Evolutionary conservation across 2,113 vertebrate species (phyloP), one percentile per base, ranked within the genome.

Genomic region (Phycodurus eques): DNA sequence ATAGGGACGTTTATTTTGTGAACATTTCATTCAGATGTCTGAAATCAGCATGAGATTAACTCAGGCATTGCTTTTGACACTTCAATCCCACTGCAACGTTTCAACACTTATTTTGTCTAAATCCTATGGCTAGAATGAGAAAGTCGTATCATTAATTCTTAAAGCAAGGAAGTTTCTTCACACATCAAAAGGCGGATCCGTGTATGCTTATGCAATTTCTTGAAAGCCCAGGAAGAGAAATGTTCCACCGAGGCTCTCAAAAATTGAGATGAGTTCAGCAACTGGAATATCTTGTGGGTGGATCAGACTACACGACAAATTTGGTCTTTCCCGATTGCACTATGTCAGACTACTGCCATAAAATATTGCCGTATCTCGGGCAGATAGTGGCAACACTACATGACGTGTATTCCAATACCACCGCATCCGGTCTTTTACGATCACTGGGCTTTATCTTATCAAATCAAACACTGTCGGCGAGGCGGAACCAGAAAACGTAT

Each of bases 21-120:
- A 76, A 68, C 47, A 77, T 82, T 75, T 80, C 14, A 82, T 78
- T 51, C 56, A 70, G 65, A 42, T 9, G 35, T 22, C 20, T 57
- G 4, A 74, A 70, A 77, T 83, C 70, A 75, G 57, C 44, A 82
- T 79, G 72, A 69, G 56, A 0, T 61, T 54, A 71, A 72, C 66
- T 63, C 19, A 67, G 74, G 68, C 51, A 54, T 15, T 65, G n/a
- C 35, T 74, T 83, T 67, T 68, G 47, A 83, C 73, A 73, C 31
- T 61, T 54, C 33, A 53, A 56, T 75, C 31, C 51, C 35, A 31
- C 56, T 76, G 74, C 71, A 80, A 42, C 68, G 57, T 70, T 69
- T 70, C 77, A 20, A 67, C 54, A 66, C 53, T 67, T 57, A 66
- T 47, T 57, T 54, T 69, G 53, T 71, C 65, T 68, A 67, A 67